phyloP scores from a whole-genome alignment of 2,888 invertebrate species.

The Tetranychus truncatus region DNA sequence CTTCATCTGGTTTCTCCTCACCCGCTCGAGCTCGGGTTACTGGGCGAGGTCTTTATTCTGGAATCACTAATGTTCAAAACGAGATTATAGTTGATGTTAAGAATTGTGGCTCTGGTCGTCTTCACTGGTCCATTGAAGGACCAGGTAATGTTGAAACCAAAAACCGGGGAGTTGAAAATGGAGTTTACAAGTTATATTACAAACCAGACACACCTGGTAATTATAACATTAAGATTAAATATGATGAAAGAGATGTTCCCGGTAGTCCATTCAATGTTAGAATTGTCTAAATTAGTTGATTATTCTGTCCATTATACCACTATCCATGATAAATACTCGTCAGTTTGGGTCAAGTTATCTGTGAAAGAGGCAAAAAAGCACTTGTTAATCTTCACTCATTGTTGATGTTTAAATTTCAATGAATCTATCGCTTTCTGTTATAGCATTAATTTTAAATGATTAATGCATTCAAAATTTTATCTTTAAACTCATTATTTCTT shows the following conservation, averaged over 20 bases:
- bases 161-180: conserved; percentile 6
- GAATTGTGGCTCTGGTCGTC: conserved; percentile 5
- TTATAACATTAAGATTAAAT: conserved; percentile 11
- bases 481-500: too few species aligned
- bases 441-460: too few species aligned
- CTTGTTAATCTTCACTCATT: too few species aligned
- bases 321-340: too few species aligned
- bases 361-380: too few species aligned
- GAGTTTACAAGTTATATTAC: conserved; percentile 14
- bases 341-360: too few species aligned
- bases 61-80: conserved; percentile 13
- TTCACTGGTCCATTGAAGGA: conserved; percentile 16
- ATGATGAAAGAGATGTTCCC: conserved; percentile 7
- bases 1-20: not conserved
- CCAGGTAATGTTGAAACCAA: conserved; percentile 12
- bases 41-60: conserved; percentile 13
- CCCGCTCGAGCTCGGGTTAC: conserved; percentile 7
- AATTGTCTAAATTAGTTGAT: conserved; percentile 9
- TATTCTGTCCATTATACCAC: not conserved
- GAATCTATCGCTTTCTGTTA: too few species aligned
- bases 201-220: conserved; percentile 12
- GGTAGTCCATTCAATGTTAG: conserved; percentile 12
- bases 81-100: conserved; percentile 12
- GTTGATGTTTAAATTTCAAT: too few species aligned
- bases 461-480: too few species aligned